Base-by-base conservation (phyloP, 2,797 vertebrate genomes). In the Sciurus vulgaris region DNA sequence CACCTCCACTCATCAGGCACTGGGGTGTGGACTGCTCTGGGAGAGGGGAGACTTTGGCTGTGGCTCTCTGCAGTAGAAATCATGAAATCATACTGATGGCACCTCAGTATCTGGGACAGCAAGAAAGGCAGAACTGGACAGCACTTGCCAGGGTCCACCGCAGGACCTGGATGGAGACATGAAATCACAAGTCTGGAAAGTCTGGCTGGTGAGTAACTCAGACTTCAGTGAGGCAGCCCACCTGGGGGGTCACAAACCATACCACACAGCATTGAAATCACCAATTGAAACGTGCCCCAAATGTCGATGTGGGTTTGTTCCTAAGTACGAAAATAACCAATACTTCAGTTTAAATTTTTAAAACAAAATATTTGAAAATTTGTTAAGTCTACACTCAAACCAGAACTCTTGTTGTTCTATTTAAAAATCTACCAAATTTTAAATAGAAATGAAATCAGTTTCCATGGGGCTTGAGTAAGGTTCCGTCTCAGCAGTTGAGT, bases 371-470 rank as follows among this genome's bases (percentile, higher is more conserved):
- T 91, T 96, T 61, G 89, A 28, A 84, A 88, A 63, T 82, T 28
- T 84, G 41, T 91, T 65, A 79, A 20, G 14, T 41, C 73, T 70
- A 18, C 2, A 67, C 20, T 69, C 65, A 81, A 56, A 20, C 77
- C 73, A 33, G 2, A 90, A 41, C 26, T 69, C 69, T 67, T 89
- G 6, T 49, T 84, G 44, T 84, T 95, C 83, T 65, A 65, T 63
- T 86, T 78, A 89, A 9, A 83, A 86, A 91, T 54, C 10, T 59
- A 72, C 49, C 54, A 81, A 26, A 86, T 86, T 93, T 95, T 76
- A 91, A 81, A 56, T 59, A 93, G 86, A 84, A 87, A 69, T n/a
- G 22, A 90, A 88, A 78, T 72, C 18, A 44, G 22, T 92, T 91
- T 89, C 85, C 15, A 33, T 54, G 41, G 33, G 20, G 65, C 61